Evolutionary conservation across 2,113 vertebrate genomes (phyloP), one percentile per base, ranked within the genome.

Genomic region (Sapayoa aenigma): DNA sequence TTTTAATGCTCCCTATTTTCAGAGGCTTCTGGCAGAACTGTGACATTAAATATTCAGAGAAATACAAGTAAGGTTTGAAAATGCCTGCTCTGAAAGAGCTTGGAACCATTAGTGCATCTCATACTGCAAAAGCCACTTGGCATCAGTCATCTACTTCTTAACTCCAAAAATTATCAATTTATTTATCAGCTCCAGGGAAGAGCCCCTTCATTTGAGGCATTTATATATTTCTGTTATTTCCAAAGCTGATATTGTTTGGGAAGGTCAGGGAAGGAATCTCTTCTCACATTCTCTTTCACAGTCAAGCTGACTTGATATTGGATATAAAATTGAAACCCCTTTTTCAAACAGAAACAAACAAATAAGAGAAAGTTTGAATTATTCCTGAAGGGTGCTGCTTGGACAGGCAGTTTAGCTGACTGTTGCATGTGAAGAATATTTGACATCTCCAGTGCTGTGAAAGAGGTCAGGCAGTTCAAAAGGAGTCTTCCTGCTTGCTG

Each of bases 21-120:
- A 50, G 90, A 93, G 75, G 60, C 56, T 96, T 93, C 90, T 92
- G 88, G 90, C 93, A 96, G 94, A 92, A 94, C n/a, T 68, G 39
- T 52, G 39, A 59, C 92, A 96, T 97, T 96, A 96, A 95, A 97
- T 93, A 96, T 95, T 96, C 75, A 95, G 79, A 94, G 95, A 95
- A 95, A 96, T 94, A 86, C 63, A 94, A 95, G 92, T 68, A 88
- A 83, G 68, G 68, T 63, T 88, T 88, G 60, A 90, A 96, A 97
- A 92, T 78, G 79, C n/a, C 75, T 94, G 46, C 79, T 93, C 79
- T 15, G 17, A 50, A 93, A 86, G 68, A 67, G 76, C 60, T 68
- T 89, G 75, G 83, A 94, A 87, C 52, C 76, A 93, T 93, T 86
- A 94, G 72, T 65, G 52, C 60, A 65, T 86, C 60, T 89, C 53